Conservation (phyloP, 2,113 vertebrate genomes). For the Toxotes chatareus region DNA sequence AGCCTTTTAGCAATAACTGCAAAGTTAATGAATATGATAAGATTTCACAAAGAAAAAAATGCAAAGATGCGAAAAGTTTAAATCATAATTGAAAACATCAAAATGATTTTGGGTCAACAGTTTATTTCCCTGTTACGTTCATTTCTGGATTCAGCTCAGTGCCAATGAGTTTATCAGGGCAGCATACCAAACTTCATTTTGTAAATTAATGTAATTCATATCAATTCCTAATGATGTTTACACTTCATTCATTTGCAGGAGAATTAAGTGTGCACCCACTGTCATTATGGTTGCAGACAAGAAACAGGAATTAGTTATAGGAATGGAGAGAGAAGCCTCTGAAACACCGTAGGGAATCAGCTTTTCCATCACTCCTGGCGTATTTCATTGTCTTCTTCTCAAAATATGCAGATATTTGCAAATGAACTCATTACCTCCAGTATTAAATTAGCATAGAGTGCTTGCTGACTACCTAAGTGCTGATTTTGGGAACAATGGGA, state of each 20-base stretch:
- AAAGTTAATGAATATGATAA: no score
- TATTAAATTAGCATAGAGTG: conserved; percentile 56
- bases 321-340: conserved; percentile 12
- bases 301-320: conserved; percentile 36
- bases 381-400: conserved; percentile 24
- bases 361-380: conserved; percentile 43
- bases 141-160: conserved; percentile 37
- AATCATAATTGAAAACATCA: not conserved
- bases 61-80: not conserved
- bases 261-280: conserved; percentile 44
- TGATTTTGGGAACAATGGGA: conserved; percentile 59
- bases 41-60: not conserved
- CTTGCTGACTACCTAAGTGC: conserved; percentile 46
- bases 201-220: conserved; percentile 60
- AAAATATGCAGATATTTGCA: conserved; percentile 69
- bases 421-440: conserved; percentile 61
- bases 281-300: conserved; percentile 40
- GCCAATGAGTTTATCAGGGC: conserved; percentile 28
- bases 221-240: conserved; percentile 62
- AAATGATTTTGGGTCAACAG: not conserved
- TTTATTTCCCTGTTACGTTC: not conserved
- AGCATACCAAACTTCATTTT: conserved; percentile 34
- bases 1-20: no score
- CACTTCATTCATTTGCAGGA: conserved; percentile 53
- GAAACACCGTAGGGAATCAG: conserved; percentile 41